These are phyloP conservation scores for Ennomos fuscantarius DNA, from an alignment of 2,888 invertebrate genomes.

Conservation along the genomic window DNA sequence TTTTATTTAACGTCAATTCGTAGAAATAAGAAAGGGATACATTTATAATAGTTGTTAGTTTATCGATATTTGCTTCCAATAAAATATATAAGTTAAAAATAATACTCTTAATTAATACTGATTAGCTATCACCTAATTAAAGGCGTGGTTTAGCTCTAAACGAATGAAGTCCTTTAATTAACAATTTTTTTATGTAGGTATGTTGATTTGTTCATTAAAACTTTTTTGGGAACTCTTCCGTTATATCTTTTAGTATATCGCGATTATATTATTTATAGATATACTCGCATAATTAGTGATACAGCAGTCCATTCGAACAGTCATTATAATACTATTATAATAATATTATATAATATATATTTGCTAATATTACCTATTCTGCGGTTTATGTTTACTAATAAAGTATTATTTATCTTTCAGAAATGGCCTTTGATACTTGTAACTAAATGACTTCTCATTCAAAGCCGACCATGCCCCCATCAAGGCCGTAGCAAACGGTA, in stretches of 20 bases:
- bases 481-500: background rate
- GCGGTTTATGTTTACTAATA: too few species aligned
- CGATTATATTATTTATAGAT: too few species aligned
- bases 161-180: background rate
- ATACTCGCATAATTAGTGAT: background rate
- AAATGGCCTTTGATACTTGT: background rate
- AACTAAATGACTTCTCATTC: background rate
- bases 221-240: too few species aligned
- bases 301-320: too few species aligned
- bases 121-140: constrained; percentile 28
- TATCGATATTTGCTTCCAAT: constrained; percentile 28
- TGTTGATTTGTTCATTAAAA: too few species aligned
- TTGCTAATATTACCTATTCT: too few species aligned
- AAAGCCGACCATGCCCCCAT: constrained; percentile 14
- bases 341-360: too few species aligned
- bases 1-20: constrained; percentile 23
- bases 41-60: constrained; percentile 20
- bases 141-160: constrained; percentile 11
- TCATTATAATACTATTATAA: too few species aligned
- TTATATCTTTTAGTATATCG: too few species aligned
- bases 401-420: too few species aligned
- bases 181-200: background rate
- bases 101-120: constrained; percentile 32
- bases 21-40: constrained; percentile 4
- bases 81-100: constrained; percentile 26